Evolutionary conservation across 1,140 invertebrate species (phyloP), one percentile per base, ranked within the genome.

Genomic region (Chironomus striatipennis): DNA sequence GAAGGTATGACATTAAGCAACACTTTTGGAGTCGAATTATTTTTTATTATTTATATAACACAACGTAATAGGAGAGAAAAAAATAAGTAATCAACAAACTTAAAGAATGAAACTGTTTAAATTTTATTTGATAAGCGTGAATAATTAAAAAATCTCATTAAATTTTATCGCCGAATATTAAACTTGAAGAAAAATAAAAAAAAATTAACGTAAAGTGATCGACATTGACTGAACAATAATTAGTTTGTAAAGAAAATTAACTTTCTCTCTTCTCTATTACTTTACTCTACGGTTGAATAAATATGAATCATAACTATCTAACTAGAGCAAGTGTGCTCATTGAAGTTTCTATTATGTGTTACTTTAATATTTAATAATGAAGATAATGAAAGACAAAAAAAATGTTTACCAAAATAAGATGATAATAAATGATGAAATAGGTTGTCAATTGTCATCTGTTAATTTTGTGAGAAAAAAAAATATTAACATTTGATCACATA

Each of bases 151-250:
- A 34, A 34, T 34, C 24, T 34, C 24, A 34, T 34, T 34, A 34
- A 1, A 34, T 34, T 34, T 34, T 5, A 34, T 34, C 24, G 5
- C 24, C 24, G 24, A 34, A 34, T 34, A 34, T 34, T 34, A 34
- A 2, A 34, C 24, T 34, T 34, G 24, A 34, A 34, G 24, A 34
- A 34, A 47, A 47, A 47, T 9, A 47, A 3, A 12, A 10, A 5
- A 47, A 47, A 47, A 47, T 47, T 9, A 47, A 47, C 43, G 15
- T 47, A 47, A 47, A 47, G 24, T 34, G 24, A 47, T 15, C 12
- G 47, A 57, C 47, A 57, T 57, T 57, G 65, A 70, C 17, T 70
- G 65, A 70, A 70, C 65, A 70, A 70, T 70, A 70, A 70, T 70
- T 70, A 70, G 65, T 70, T 70, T 70, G 65, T 70, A 70, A 57